phyloP scores from a whole-genome alignment of 2,797 vertebrate species.

The Schizopygopsis malacanthus region DNA sequence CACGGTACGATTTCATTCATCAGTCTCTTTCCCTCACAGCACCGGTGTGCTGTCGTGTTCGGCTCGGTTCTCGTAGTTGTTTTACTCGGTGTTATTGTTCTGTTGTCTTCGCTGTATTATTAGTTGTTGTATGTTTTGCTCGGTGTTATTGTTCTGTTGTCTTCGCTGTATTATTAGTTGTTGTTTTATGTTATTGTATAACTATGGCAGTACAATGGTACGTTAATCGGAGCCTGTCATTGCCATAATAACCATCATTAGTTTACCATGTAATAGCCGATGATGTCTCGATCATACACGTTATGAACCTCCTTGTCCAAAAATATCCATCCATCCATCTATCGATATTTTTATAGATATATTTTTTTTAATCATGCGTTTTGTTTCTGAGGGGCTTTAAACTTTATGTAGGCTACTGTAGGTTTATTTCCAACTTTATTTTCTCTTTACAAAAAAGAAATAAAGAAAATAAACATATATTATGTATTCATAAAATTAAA shows the following conservation, averaged over 20 bases:
- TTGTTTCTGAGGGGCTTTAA: neutral
- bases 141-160: neutral
- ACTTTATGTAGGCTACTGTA: neutral
- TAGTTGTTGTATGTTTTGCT: too few species aligned
- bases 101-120: too few species aligned
- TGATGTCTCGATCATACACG: neutral
- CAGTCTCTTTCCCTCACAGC: neutral
- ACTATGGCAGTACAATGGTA: neutral
- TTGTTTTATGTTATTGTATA: neutral
- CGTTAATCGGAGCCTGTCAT: neutral
- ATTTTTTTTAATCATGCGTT: too few species aligned
- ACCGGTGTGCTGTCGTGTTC: neutral
- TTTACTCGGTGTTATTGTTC: too few species aligned
- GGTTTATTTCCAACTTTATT: neutral
- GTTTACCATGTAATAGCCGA: neutral
- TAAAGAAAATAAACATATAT: neutral
- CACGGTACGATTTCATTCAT: constrained; percentile 51
- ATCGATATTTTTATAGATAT: too few species aligned
- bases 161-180: neutral
- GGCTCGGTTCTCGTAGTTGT: neutral
- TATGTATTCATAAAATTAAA: neutral
- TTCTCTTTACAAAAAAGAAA: neutral
- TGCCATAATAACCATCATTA: neutral
- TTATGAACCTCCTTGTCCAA: neutral
- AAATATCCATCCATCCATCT: neutral